These are phyloP conservation scores for Orthonychiurus folsomi DNA, from an alignment of 2,888 invertebrate species.

Conservation along the genomic window DNA sequence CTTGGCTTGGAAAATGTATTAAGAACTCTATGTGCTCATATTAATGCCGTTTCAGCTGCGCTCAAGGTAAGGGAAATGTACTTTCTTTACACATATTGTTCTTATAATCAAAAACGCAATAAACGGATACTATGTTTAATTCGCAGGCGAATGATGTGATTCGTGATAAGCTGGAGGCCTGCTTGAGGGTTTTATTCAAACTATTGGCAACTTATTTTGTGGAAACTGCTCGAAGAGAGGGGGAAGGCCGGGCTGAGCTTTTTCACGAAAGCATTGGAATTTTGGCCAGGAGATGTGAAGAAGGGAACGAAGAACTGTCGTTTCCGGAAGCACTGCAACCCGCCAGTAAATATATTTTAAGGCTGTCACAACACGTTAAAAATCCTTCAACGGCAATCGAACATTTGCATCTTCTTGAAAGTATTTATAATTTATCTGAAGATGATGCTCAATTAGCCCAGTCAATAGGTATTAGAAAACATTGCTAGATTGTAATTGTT, in stretches of 20 bases:
- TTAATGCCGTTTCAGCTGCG: constrained; percentile 14
- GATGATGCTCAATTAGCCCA: background rate
- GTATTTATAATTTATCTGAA: constrained; percentile 20
- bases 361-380: constrained; percentile 11
- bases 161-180: constrained; percentile 15
- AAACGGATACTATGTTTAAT: too few species aligned
- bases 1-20: constrained; percentile 16
- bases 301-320: background rate
- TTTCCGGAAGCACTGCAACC: background rate
- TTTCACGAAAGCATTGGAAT: background rate
- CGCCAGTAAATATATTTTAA: background rate
- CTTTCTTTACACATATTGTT: too few species aligned
- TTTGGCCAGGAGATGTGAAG: background rate
- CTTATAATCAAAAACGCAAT: too few species aligned
- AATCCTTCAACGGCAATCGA: constrained; percentile 21
- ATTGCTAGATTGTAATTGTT: background rate
- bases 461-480: background rate
- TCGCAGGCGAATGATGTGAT: too few species aligned
- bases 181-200: constrained; percentile 20
- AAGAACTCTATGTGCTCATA: constrained; percentile 16
- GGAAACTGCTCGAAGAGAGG: constrained; percentile 8
- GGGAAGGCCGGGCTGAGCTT: background rate
- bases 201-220: constrained; percentile 19
- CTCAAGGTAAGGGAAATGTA: background rate
- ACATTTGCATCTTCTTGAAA: constrained; percentile 27